Conservation (phyloP, 1,140 invertebrate species). For the Berghia stephanieae region DNA sequence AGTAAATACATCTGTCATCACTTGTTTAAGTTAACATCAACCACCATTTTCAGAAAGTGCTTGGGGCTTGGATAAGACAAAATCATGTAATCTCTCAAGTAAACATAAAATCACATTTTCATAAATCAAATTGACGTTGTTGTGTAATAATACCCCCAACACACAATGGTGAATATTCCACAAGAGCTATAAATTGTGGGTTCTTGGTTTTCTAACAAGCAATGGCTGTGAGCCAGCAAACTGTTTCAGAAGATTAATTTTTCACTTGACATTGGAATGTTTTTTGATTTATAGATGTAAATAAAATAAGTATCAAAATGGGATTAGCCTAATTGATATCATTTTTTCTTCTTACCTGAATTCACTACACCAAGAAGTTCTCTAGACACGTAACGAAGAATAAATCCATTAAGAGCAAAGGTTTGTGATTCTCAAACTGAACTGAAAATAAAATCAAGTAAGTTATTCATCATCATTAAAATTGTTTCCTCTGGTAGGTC, state of each 20-base stretch:
- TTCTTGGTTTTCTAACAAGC: too few relatives aligned
- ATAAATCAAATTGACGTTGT: too few relatives aligned
- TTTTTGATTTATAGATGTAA: neutral
- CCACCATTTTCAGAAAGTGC: too few relatives aligned
- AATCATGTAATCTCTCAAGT: too few relatives aligned
- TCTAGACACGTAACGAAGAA: conserved; percentile 87
- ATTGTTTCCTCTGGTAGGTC: neutral
- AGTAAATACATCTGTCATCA: too few relatives aligned
- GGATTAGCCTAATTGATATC: neutral
- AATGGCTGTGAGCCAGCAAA: too few relatives aligned
- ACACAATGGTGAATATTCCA: too few relatives aligned
- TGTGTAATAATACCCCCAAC: too few relatives aligned
- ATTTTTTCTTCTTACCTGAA: conserved; percentile 67
- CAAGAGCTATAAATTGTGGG: too few relatives aligned
- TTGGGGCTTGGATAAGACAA: too few relatives aligned
- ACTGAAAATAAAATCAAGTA: conserved; percentile 46
- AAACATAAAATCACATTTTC: too few relatives aligned
- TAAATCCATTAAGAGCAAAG: conserved; percentile 86
- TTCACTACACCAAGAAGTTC: conserved; percentile 94
- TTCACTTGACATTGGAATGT: neutral
- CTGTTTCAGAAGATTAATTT: neutral
- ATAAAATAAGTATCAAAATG: neutral
- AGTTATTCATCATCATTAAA: neutral
- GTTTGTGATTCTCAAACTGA: conserved; percentile 55
- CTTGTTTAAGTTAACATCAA: too few relatives aligned